Base-by-base conservation (phyloP, 2,113 vertebrate species). In the Etia nguti region DNA sequence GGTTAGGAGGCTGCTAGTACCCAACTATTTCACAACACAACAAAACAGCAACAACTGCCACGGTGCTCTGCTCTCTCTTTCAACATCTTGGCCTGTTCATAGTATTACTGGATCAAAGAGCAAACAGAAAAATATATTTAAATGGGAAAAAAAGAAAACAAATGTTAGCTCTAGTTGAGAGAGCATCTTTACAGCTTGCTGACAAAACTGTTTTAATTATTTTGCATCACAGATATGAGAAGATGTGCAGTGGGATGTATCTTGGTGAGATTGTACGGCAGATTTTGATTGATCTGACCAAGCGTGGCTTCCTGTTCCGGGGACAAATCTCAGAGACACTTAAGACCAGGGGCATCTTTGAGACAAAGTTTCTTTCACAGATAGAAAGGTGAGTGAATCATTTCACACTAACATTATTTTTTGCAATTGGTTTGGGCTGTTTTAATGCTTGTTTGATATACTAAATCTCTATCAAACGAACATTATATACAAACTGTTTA, bases 211-310 rank as follows among this genome's bases (percentile, higher is more conserved):
- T 11, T 26, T 8, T 82, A 11, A 16, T 46, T 31, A 10, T 43
- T 4, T 0, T 18, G 0, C 18, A 1, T 1, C 55, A n/a, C 93
- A 99, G 99, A 90, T 99, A 97, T 10, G 99, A 99, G 96, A 99
- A 99, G 62, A 99, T 99, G 98, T 99, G 99, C 96, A 99, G 99
- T 0, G 99, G 99, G 1, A 99, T 99, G 99, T 99, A 99, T 97
- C 96, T 99, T 89, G 98, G 99, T 1, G 99, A 99, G 92, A 99
- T 99, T 2, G 99, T 99, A 79, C 96, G 99, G 68, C 99, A 99
- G 94, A 98, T 99, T 92, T 83, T 99, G 83, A 98, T 99, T 0
- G 98, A 99, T 93, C 96, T 99, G 94, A 99, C 99, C 89, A 98
- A 97, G 84, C 97, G 97, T 16, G 99, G 99, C 2, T 99, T 98